Conservation (phyloP, 2,797 vertebrate species). For the Lepus townsendii region DNA sequence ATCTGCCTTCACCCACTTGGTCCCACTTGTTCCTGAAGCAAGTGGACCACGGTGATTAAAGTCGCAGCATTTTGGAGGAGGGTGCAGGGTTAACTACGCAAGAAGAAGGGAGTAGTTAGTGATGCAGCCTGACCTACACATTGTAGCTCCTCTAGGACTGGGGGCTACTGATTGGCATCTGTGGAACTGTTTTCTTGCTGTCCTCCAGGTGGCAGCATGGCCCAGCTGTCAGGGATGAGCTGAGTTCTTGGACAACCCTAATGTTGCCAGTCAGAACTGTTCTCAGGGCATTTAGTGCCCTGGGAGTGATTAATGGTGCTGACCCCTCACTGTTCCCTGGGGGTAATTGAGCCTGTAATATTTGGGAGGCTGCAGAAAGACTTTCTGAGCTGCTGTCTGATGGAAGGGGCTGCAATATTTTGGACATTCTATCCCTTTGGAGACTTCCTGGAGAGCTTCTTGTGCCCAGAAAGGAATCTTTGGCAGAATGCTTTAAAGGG, state of each 20-base stretch:
- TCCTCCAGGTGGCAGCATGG: constrained; percentile 83
- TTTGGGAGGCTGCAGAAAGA: constrained; percentile 66
- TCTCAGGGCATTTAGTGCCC: constrained; percentile 55
- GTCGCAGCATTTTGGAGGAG: neutral
- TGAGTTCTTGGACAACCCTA: neutral
- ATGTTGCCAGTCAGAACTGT: constrained; percentile 1
- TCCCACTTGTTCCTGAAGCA: neutral
- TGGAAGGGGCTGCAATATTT: constrained; percentile 8
- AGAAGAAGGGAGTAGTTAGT: neutral
- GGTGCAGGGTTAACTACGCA: neutral
- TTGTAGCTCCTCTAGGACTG: neutral
- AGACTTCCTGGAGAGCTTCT: neutral
- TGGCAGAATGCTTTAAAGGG: neutral
- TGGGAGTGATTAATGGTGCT: constrained; percentile 65
- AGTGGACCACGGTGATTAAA: neutral
- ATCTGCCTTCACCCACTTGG: neutral
- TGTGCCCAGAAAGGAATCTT: neutral
- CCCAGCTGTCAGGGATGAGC: constrained; percentile 26
- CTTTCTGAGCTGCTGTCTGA: constrained; percentile 8
- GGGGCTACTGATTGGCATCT: neutral
- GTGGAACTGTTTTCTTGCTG: neutral
- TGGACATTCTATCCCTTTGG: neutral
- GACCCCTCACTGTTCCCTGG: constrained; percentile 38
- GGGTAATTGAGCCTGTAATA: constrained; percentile 67
- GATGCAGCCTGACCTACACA: neutral